Base-by-base conservation (phyloP, 2,797 vertebrate genomes). In the Macrochelys suwanniensis region DNA sequence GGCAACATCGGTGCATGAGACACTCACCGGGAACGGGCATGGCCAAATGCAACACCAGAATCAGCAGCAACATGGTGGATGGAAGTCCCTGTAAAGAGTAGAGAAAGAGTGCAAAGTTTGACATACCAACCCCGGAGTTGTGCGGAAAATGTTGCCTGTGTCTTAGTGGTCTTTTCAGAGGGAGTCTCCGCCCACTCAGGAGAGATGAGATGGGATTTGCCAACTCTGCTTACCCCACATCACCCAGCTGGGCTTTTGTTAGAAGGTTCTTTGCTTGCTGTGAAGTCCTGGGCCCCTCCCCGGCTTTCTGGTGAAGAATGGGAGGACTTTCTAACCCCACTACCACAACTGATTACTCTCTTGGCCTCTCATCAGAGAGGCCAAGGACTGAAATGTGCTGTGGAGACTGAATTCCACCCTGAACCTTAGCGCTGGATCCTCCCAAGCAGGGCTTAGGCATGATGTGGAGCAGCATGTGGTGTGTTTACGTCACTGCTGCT, bases 31-130 rank as follows among this genome's bases (percentile, higher is more conserved):
- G 93, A 53, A 96, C 51, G 49, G 88, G 81, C 3, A 87, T 76
- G 68, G 89, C 68, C 94, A 96, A 49, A 47, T 95, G 96, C 79
- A 97, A 88, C 53, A 93, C 84, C 84, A 98, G 68, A 83, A 97
- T 28, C 79, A 96, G 76, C 87, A 96, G 7, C 0, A 83, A 65
- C 90, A 97, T 37, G 78, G 89, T 82, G 0, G 56, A 93, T 93
- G 94, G 65, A 21, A 82, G 79, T 49, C 25, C 51, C 84, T 79
- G 57, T 50, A 57, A 57, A 53, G 50, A 59, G 7, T 2, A 49
- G 42, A 33, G 54, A 59, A 25, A 87, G n/a, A 37, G 13, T 42
- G 45, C 8, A 21, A 16, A 26, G 16, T 51, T 28, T n/a, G 37
- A n/a, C 54, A 47, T n/a, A 61, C 23, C 17, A 25, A 49, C n/a